Conservation (phyloP, 2,113 vertebrate species). For the Mormyrus lacerda region DNA sequence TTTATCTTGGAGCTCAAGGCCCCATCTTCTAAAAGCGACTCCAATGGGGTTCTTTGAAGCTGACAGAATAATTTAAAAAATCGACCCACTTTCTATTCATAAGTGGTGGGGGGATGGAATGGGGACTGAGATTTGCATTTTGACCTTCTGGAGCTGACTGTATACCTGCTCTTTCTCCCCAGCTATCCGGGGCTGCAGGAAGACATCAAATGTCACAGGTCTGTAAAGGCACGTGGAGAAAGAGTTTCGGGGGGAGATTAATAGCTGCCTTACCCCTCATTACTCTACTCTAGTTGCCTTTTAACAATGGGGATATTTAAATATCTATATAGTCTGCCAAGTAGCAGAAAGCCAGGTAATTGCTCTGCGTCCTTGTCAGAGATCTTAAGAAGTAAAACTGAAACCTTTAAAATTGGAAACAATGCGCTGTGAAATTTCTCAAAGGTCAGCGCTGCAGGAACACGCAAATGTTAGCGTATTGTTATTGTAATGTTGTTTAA, state of each 20-base stretch:
- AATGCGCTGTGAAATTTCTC: neutral
- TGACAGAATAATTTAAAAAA: conserved; percentile 65
- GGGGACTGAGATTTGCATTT: conserved; percentile 59
- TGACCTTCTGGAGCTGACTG: conserved; percentile 60
- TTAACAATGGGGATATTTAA: conserved; percentile 57
- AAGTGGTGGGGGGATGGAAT: conserved; percentile 12
- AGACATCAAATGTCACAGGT: conserved; percentile 33
- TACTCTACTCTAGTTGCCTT: conserved; percentile 59
- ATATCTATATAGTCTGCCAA: conserved; percentile 60
- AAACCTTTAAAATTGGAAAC: conserved; percentile 26
- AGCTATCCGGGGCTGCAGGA: conserved; percentile 30
- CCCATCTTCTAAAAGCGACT: conserved; percentile 44
- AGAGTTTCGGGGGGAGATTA: conserved; percentile 46
- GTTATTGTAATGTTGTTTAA: conserved; percentile 15
- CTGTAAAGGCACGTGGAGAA: conserved; percentile 28
- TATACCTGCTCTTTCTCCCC: conserved; percentile 43
- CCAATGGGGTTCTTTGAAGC: conserved; percentile 58
- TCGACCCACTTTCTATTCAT: conserved; percentile 37
- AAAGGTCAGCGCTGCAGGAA: conserved; percentile 7
- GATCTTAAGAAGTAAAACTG: conserved; percentile 45
- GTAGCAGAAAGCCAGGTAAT: conserved; percentile 54
- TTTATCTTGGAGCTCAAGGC: conserved; percentile 62
- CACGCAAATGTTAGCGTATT: neutral
- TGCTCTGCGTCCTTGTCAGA: conserved; percentile 57
- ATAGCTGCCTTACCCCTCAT: conserved; percentile 53